These are phyloP conservation scores for Spialia ferax DNA, from an alignment of 2,888 invertebrate species.

Conservation along the genomic window DNA sequence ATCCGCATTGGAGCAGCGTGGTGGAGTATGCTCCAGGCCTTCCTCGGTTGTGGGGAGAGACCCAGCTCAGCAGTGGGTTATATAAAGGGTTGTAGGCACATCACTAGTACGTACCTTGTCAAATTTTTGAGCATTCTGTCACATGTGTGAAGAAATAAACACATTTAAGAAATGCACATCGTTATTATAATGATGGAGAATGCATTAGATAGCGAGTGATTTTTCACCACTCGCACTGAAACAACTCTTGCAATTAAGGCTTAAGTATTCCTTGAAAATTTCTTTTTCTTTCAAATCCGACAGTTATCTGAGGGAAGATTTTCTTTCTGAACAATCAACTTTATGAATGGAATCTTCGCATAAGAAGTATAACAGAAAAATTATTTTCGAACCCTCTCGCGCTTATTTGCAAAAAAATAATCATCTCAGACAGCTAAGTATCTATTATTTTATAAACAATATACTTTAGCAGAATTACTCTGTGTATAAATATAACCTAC, in stretches of 20 bases:
- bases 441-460: no score
- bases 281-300: slow-evolving; percentile 31
- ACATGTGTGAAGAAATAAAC: neutral
- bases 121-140: no score
- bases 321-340: slow-evolving; percentile 32
- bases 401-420: neutral
- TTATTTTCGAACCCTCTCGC: neutral
- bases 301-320: slow-evolving; percentile 23
- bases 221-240: slow-evolving; percentile 26
- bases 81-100: no score
- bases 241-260: slow-evolving; percentile 28
- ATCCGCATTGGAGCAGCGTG: no score
- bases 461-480: no score
- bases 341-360: slow-evolving; percentile 27
- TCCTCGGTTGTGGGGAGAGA: no score
- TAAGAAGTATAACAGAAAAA: slow-evolving; percentile 24
- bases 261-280: slow-evolving; percentile 28
- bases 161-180: slow-evolving; percentile 3
- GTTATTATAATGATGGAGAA: slow-evolving; percentile 10
- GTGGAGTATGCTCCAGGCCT: no score
- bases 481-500: no score
- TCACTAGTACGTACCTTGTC: no score
- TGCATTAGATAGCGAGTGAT: slow-evolving; percentile 19
- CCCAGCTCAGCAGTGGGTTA: no score
- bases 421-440: neutral